These are phyloP conservation scores for Chesias legatella DNA, from an alignment of 2,888 invertebrate genomes.

Conservation along the genomic window DNA sequence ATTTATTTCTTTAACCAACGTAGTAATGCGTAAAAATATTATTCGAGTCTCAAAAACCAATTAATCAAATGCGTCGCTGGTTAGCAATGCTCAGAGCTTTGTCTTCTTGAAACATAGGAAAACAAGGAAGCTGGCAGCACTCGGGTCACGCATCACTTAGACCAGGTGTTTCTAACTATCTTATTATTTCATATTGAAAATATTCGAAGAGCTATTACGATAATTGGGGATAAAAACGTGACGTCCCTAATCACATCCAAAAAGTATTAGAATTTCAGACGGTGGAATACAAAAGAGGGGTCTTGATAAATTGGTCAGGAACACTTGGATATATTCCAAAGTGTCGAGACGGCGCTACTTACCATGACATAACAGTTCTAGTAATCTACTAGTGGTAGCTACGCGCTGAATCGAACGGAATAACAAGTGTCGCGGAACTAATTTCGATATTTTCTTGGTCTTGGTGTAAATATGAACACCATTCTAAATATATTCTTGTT, in stretches of 20 bases:
- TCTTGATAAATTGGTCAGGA: conserved; percentile 35
- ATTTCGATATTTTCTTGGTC: not conserved
- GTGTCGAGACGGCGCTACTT: conserved; percentile 54
- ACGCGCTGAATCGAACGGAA: conserved; percentile 17
- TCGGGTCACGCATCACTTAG: too few relatives aligned
- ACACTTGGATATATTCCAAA: conserved; percentile 66
- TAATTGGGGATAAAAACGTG: not conserved
- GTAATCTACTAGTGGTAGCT: conserved; percentile 33
- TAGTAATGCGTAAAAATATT: too few relatives aligned
- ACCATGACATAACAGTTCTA: conserved; percentile 56
- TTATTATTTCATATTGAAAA: too few relatives aligned
- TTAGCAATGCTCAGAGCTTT: too few relatives aligned
- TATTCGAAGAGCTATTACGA: too few relatives aligned
- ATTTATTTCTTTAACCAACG: too few relatives aligned
- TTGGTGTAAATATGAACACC: not conserved
- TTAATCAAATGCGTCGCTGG: too few relatives aligned
- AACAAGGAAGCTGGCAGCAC: too few relatives aligned
- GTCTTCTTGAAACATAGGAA: too few relatives aligned
- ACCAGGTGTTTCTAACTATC: too few relatives aligned
- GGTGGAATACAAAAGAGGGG: conserved; percentile 35
- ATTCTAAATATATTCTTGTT: too few relatives aligned
- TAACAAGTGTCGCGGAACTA: conserved; percentile 15
- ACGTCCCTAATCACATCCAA: conserved; percentile 16
- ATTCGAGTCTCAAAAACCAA: too few relatives aligned
- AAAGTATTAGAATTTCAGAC: conserved; percentile 13